Conservation (phyloP, 2,888 invertebrate species). For the Rhyacophila evoluta region DNA sequence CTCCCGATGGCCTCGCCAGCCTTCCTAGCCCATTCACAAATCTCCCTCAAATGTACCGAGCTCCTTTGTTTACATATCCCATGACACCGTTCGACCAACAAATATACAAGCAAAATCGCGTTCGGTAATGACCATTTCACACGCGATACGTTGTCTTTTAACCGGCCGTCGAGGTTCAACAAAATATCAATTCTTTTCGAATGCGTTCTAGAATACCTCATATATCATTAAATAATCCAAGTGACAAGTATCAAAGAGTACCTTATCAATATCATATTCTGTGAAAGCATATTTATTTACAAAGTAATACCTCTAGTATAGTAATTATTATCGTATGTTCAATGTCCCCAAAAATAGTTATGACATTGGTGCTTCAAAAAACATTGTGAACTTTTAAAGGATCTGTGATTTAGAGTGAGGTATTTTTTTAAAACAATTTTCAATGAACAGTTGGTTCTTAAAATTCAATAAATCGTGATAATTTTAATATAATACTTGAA, state of each 20-base stretch:
- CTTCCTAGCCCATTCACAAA: constrained; percentile 13
- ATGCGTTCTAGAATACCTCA: neutral
- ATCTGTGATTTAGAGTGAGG: constrained; percentile 22
- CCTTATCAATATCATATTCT: neutral
- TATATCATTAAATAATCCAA: neutral
- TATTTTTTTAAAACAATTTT: constrained; percentile 2
- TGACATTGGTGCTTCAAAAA: constrained; percentile 5
- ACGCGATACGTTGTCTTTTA: neutral
- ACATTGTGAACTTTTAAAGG: neutral
- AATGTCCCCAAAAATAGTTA: neutral
- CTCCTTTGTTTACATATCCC: constrained; percentile 38
- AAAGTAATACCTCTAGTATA: neutral
- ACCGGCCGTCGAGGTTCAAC: neutral
- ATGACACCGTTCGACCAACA: neutral
- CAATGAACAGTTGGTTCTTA: neutral
- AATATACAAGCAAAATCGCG: neutral
- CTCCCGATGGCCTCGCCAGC: constrained; percentile 39
- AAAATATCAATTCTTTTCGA: constrained; percentile 8
- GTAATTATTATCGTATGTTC: neutral
- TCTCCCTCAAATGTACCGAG: constrained; percentile 27
- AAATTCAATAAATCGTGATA: neutral
- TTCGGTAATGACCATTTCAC: neutral
- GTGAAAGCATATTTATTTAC: neutral
- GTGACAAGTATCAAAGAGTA: neutral
- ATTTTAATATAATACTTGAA: neutral